Percentiles rank a stretch among this genome's conserved stretches.
Evolutionary conservation across 2,888 invertebrate species (phyloP).

Genomic region (Suillia variegata): DNA sequence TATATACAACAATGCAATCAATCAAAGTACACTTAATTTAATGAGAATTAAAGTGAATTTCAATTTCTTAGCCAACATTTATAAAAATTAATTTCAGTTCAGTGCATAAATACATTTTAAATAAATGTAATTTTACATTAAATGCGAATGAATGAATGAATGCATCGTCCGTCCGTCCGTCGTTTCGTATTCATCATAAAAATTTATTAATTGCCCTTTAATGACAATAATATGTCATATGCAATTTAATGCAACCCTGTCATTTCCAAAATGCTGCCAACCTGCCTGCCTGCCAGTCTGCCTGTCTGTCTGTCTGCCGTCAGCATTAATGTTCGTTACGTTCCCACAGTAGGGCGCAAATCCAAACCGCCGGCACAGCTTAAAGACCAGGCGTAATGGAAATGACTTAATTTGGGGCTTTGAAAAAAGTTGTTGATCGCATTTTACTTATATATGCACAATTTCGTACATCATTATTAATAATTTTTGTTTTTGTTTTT

Average conservation of each 20-base stretch:
- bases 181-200: neutral
- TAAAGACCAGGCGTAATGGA: neutral
- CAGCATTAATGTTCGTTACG: neutral
- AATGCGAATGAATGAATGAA: too few relatives aligned
- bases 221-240: constrained; percentile 3
- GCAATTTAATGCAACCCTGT: neutral
- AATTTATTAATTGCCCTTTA: constrained; percentile 1
- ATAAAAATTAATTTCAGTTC: too few relatives aligned
- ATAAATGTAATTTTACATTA: too few relatives aligned
- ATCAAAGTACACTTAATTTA: too few relatives aligned
- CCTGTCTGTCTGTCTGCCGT: too few relatives aligned
- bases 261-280: neutral
- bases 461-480: constrained; percentile 2
- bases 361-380: neutral
- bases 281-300: too few relatives aligned
- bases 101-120: too few relatives aligned
- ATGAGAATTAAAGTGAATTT: too few relatives aligned
- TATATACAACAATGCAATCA: too few relatives aligned
- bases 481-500: neutral
- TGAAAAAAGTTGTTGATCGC: too few relatives aligned
- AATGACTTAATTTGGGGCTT: constrained; percentile 2
- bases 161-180: too few relatives aligned
- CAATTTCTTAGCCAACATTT: too few relatives aligned
- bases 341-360: neutral
- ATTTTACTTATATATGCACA: neutral